Conservation (phyloP, 30 jellyfish, hydroid and myxozoan genomes). For the Pelagia noctiluca region DNA sequence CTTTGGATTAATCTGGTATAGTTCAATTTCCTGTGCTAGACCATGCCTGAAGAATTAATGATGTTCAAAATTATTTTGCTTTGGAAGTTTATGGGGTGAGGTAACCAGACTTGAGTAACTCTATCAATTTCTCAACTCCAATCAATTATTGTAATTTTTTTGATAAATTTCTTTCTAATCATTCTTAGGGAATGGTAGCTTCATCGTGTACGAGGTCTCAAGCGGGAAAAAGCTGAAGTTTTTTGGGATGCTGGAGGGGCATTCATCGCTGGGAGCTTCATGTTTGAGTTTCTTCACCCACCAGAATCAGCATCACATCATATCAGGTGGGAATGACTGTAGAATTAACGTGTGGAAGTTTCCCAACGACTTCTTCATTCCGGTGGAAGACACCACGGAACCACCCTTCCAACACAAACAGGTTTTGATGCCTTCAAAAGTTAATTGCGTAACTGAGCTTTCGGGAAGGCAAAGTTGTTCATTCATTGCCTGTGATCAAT, state of each 20-base stretch:
- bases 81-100: too few species aligned
- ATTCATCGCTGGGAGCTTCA: slow-evolving; percentile 84
- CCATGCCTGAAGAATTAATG: too few species aligned
- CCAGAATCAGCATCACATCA: not conserved
- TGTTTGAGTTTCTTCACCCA: slow-evolving; percentile 21
- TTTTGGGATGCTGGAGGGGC: slow-evolving; percentile 50
- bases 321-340: slow-evolving; percentile 95
- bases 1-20: too few species aligned
- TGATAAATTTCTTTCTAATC: not conserved
- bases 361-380: slow-evolving; percentile 7
- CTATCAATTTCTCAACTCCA: too few species aligned
- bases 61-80: too few species aligned
- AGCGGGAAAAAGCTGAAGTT: slow-evolving; percentile 62
- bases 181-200: slow-evolving; percentile 82
- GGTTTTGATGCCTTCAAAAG: slow-evolving; percentile 31
- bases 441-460: slow-evolving; percentile 29
- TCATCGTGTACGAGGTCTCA: slow-evolving; percentile 45
- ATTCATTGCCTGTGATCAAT: slow-evolving; percentile 53
- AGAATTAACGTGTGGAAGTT: slow-evolving; percentile 44
- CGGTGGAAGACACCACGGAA: not conserved
- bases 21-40: too few species aligned
- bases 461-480: slow-evolving; percentile 4
- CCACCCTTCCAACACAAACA: not conserved
- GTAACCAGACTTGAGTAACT: too few species aligned
- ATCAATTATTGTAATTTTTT: not conserved